phyloP scores from a whole-genome alignment of 2,113 vertebrate species.

The Neodon shergylaensis region DNA sequence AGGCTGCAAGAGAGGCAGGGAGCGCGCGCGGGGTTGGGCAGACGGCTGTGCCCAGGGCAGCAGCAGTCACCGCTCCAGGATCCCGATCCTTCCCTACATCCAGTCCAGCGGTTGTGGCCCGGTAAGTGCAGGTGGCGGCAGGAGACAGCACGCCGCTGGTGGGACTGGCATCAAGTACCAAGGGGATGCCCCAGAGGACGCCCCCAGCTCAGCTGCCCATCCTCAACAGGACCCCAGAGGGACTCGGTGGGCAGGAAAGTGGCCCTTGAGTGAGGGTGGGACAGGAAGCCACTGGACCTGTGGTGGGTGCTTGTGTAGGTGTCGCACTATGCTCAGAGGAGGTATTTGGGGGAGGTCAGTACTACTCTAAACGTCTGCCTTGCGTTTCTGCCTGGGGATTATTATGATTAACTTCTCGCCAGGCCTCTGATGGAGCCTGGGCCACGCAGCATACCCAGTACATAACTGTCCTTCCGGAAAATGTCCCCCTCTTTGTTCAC shows the following conservation, averaged over 20 bases:
- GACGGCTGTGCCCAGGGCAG: background rate
- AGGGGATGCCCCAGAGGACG: background rate
- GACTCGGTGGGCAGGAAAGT: background rate
- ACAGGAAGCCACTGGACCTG: background rate
- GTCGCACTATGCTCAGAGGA: background rate
- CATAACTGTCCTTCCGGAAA: background rate
- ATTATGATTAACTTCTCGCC: background rate
- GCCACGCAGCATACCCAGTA: too few species aligned
- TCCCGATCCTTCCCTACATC: background rate
- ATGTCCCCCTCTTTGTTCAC: constrained; percentile 37
- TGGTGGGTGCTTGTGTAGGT: background rate
- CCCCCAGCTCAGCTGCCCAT: background rate
- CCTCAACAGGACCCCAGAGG: fast-evolving
- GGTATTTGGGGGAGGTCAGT: background rate
- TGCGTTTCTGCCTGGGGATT: background rate
- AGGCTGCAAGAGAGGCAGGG: background rate
- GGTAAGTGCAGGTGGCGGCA: constrained; percentile 44
- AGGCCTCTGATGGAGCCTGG: background rate
- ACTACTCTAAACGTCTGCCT: background rate
- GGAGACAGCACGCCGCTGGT: background rate
- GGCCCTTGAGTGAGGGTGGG: background rate
- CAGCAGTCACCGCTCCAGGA: background rate
- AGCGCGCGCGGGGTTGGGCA: background rate
- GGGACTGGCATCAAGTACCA: background rate
- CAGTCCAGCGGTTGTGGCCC: background rate